Base-by-base conservation (phyloP, 1,140 invertebrate genomes). In the Thereuonema tuberculata region DNA sequence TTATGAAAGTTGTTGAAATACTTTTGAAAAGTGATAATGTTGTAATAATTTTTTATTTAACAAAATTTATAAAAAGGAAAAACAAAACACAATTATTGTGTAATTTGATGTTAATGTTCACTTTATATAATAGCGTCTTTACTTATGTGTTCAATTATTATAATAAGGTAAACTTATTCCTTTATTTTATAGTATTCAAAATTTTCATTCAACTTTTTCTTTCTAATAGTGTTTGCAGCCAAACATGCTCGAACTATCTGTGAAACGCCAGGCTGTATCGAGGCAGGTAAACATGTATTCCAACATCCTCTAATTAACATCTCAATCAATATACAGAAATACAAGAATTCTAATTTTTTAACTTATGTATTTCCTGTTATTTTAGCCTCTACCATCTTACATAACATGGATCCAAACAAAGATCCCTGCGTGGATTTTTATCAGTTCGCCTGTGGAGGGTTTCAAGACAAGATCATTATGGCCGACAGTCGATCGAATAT, bases 351-450 rank as follows among this genome's bases (percentile, higher is more conserved):
- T 37, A 37, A 9, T 37, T 9, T 9, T 37, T 37, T 37, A 17
- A 37, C 31, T 9, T 17, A 9, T 37, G 31, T 37, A n/a, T n/a
- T n/a, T n/a, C n/a, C n/a, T n/a, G n/a, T 37, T 37, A 17, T 21
- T 50, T 9, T 50, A 50, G 48, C 48, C 5, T 5, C 48, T 12
- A 21, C 21, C 17, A 50, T 50, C 3, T 9, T 24, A 21, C 3
- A 5, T 20, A 85, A 87, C 1, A 85, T 97, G 73, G 88, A 98
- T 70, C 70, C 74, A 0, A 77, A 73, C 0, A 79, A 84, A 1
- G 80, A 95, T 72, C 94, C 94, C 0, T 98, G 95, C 71, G 79
- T 90, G 9, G 91, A 98, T 73, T 98, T 98, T 75, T 98, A 96
- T 73, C 78, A 86, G 58, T 98, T 88, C 73, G 82, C 93, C 0